A percentile compares a stretch with the other conserved stretches of the same genome.
Evolutionary conservation across 1,140 invertebrate genomes (phyloP).

Genomic region (Elysia chlorotica): DNA sequence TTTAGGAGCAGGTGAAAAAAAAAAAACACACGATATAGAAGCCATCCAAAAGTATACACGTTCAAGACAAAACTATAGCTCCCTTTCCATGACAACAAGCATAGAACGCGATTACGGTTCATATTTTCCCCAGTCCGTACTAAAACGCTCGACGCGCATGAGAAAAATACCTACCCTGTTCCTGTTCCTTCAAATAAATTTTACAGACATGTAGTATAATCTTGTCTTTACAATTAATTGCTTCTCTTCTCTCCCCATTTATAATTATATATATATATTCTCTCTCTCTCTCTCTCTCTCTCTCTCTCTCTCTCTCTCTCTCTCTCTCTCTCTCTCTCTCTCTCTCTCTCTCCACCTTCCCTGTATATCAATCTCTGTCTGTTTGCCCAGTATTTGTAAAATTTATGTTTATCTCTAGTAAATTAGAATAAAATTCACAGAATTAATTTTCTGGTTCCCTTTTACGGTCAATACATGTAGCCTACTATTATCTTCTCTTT

Average conservation of each 20-base stretch:
- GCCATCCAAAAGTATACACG: too few relatives aligned
- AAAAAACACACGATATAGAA: too few relatives aligned
- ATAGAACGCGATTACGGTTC: too few relatives aligned
- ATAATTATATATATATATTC: not conserved
- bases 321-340: not conserved
- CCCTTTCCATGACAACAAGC: too few relatives aligned
- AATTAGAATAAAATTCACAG: not conserved
- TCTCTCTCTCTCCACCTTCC: not conserved
- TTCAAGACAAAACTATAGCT: too few relatives aligned
- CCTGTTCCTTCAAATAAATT: too few relatives aligned
- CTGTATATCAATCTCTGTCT: not conserved
- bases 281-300: not conserved
- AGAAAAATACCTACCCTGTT: too few relatives aligned
- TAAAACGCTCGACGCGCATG: not conserved
- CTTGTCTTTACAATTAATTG: not conserved
- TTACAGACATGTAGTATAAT: not conserved
- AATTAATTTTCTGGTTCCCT: too few relatives aligned
- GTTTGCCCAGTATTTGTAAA: not conserved
- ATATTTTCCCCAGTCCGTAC: not conserved
- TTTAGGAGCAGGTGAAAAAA: too few relatives aligned
- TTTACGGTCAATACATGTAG: too few relatives aligned
- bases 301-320: slow-evolving; percentile 9
- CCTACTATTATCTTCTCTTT: too few relatives aligned
- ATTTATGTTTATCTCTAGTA: not conserved
- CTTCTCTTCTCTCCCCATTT: not conserved